Conservation (phyloP, 2,888 invertebrate genomes). For the Didymodactylos carnosus region DNA sequence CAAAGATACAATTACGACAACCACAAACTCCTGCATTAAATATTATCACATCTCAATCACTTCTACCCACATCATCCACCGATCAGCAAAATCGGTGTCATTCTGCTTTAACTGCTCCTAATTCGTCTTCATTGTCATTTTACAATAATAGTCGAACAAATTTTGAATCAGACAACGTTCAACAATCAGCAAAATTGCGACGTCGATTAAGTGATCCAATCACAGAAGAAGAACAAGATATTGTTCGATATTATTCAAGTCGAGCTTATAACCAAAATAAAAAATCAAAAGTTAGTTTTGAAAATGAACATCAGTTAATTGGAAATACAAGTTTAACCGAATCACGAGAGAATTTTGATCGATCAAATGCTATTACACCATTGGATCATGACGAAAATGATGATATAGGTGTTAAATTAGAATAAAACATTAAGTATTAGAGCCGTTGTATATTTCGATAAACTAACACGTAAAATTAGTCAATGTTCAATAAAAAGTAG, state of each 20-base stretch:
- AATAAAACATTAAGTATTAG: too few species aligned
- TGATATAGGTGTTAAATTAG: too few species aligned
- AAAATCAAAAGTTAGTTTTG: background rate
- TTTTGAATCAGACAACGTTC: background rate
- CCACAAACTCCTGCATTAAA: too few species aligned
- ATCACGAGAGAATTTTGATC: background rate
- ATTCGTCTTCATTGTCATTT: background rate
- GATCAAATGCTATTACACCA: too few species aligned
- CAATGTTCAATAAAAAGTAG: too few species aligned
- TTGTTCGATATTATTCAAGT: background rate
- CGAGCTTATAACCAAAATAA: background rate
- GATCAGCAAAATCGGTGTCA: background rate
- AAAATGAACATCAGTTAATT: background rate
- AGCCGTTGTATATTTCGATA: too few species aligned
- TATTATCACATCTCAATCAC: too few species aligned
- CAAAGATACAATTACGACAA: background rate
- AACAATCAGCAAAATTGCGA: background rate
- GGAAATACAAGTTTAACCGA: background rate
- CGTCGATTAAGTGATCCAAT: background rate
- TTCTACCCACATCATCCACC: too few species aligned
- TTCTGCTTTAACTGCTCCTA: background rate
- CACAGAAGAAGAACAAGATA: background rate
- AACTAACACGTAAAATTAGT: too few species aligned
- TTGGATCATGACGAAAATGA: too few species aligned
- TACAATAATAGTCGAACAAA: background rate